Evolutionary conservation across 2,888 invertebrate genomes (phyloP), one percentile per base, ranked within the genome.

Genomic region (Atrina japonica): DNA sequence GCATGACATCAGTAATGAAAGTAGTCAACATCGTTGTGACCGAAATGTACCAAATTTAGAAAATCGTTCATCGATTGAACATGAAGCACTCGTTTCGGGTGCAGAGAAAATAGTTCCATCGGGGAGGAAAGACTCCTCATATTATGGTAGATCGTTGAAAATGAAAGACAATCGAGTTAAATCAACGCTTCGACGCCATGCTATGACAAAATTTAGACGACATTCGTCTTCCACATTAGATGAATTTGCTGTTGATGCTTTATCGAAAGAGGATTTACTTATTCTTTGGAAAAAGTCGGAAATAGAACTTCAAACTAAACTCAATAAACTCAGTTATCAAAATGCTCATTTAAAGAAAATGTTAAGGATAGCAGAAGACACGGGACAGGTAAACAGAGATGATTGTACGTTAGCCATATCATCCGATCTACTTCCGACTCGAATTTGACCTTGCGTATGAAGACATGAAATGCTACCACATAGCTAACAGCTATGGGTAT

Each of bases 241-340:
- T 61, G 83, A 83, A 45, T 77, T 81, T 52, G 86, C 85, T 2
- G 79, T 92, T 14, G 88, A 89, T 66, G 85, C 93, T 30, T 89
- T 95, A 78, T 94, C 94, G 41, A 94, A 95, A 88, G 94, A 95
- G 63, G 95, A 96, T 88, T 91, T 96, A 56, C 93, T 95, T 66
- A 92, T 93, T 70, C 91, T 95, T 77, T 95, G 95, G 94, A 93
- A 95, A 78, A 94, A 94, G 84, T 94, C 95, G 2, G 95, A 96
- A 90, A 93, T 94, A 47, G 95, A 95, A 88, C 92, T 96, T 45
- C 92, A 94, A 72, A 93, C 94, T 81, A 93, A 94, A 77, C 91
- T 95, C 60, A 91, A 94, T 73, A 68, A 73, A 41, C 71, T 78
- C 18, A 64, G 72, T 18, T 75, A 70, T 16, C 79, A 80, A 65